These are phyloP conservation scores for Trinorchestia longiramus DNA, from an alignment of 1,140 invertebrate genomes.

Conservation along the genomic window DNA sequence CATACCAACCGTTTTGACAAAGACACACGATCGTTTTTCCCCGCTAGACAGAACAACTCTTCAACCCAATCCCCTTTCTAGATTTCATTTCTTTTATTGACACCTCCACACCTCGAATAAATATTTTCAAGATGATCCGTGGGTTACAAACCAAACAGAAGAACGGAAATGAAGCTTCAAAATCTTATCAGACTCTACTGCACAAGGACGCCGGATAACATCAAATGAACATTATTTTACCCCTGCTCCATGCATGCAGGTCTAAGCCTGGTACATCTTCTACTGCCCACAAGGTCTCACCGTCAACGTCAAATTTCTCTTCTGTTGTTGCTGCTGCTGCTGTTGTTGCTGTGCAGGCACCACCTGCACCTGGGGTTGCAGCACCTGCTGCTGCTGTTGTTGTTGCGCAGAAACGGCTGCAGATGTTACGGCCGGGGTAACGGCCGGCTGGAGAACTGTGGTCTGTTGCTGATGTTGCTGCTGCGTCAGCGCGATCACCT, in stretches of 20 bases:
- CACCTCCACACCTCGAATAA: too few relatives aligned
- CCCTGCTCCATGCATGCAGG: neutral
- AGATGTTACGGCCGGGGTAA: constrained; percentile 55
- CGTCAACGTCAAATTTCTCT: constrained; percentile 82
- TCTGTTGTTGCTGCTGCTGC: constrained; percentile 67
- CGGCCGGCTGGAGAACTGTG: constrained; percentile 57
- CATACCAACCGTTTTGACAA: too few relatives aligned
- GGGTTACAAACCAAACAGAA: too few relatives aligned
- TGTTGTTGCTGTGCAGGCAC: constrained; percentile 65
- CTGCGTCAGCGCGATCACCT: constrained; percentile 32
- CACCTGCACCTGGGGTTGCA: constrained; percentile 57
- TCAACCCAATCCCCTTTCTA: too few relatives aligned
- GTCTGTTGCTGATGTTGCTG: constrained; percentile 60
- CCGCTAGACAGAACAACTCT: too few relatives aligned
- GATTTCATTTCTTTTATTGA: too few relatives aligned
- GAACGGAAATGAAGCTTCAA: too few relatives aligned
- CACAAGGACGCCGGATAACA: too few relatives aligned
- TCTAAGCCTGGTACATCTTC: neutral
- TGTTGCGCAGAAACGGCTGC: constrained; percentile 56
- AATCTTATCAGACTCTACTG: too few relatives aligned
- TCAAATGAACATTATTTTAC: too few relatives aligned
- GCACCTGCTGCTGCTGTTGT: constrained; percentile 60
- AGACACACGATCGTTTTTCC: too few relatives aligned
- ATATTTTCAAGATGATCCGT: too few relatives aligned
- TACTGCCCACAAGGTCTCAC: constrained; percentile 72